Evolutionary conservation across 2,888 invertebrate genomes (phyloP), one percentile per base, ranked within the genome.

Genomic region (Beris chalybata): DNA sequence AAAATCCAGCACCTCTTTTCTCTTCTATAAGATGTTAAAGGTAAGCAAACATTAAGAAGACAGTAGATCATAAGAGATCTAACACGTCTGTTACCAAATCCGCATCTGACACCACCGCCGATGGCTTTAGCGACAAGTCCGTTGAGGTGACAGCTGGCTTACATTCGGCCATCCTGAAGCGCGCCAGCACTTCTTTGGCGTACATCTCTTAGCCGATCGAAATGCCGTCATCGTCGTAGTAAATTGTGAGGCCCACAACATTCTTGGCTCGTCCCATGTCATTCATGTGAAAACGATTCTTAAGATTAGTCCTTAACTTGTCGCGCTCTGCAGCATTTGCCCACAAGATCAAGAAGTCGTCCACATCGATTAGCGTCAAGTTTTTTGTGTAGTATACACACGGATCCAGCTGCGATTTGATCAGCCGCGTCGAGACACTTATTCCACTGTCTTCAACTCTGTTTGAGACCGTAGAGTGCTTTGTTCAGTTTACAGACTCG

Each of bases 171-270:
- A n/a, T n/a, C n/a, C n/a, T n/a, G n/a, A n/a, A n/a, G n/a, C n/a
- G n/a, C n/a, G n/a, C n/a, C n/a, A n/a, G n/a, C n/a, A n/a, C n/a
- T n/a, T n/a, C n/a, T n/a, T n/a, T n/a, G n/a, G n/a, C n/a, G n/a
- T n/a, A n/a, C n/a, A n/a, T n/a, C n/a, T n/a, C n/a, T n/a, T n/a
- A n/a, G n/a, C n/a, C n/a, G n/a, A n/a, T n/a, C n/a, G n/a, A n/a
- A n/a, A n/a, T n/a, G n/a, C n/a, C n/a, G n/a, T n/a, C n/a, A n/a
- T 52, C 52, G 13, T 52, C 52, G 22, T 52, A 3, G 2, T 2
- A 2, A n/a, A 52, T 15, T 12, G n/a, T 3, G n/a, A 71, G 68
- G 52, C 69, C 70, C 5, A 70, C 15, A 50, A 63, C 69, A 61
- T 52, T 48, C 7, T 70, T 59, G 4, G 47, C 67, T 30, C 38